Conservation (phyloP, 2,113 vertebrate species). For the Phrynosoma blainvillii region DNA sequence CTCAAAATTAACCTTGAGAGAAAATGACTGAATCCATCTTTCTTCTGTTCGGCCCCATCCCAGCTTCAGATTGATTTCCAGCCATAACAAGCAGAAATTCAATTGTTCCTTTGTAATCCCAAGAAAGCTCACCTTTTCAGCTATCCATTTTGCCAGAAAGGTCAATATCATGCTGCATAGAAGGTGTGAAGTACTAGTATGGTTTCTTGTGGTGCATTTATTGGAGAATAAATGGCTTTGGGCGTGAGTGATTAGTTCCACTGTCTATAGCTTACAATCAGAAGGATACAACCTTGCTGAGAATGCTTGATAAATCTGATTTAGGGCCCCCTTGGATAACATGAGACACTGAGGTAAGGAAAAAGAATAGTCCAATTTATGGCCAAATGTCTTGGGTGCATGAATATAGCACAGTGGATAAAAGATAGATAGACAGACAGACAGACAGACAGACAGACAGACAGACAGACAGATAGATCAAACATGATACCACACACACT, state of each 20-base stretch:
- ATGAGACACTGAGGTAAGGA: slow-evolving; percentile 30
- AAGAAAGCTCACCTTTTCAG: slow-evolving; percentile 9
- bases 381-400: slow-evolving; percentile 15
- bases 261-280: slow-evolving; percentile 37
- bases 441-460: not conserved
- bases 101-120: slow-evolving; percentile 23
- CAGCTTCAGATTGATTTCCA: slow-evolving; percentile 18
- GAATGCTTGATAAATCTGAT: slow-evolving; percentile 44
- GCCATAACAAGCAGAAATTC: not conserved
- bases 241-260: slow-evolving; percentile 20
- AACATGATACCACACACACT: not conserved
- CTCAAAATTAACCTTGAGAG: slow-evolving; percentile 14
- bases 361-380: not conserved
- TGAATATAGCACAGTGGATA: slow-evolving; percentile 6
- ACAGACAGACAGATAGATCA: too few relatives aligned
- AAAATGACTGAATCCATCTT: not conserved
- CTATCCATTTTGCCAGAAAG: slow-evolving; percentile 25
- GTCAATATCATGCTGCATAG: not conserved
- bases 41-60: slow-evolving; percentile 1
- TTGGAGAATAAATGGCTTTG: slow-evolving; percentile 28
- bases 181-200: slow-evolving; percentile 11
- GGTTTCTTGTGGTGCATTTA: slow-evolving; percentile 18
- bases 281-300: not conserved
- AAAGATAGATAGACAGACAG: not conserved
- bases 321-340: slow-evolving; percentile 19